Evolutionary conservation across 1,140 invertebrate species (phyloP).

Genomic region (Aphidius gifuensis): DNA sequence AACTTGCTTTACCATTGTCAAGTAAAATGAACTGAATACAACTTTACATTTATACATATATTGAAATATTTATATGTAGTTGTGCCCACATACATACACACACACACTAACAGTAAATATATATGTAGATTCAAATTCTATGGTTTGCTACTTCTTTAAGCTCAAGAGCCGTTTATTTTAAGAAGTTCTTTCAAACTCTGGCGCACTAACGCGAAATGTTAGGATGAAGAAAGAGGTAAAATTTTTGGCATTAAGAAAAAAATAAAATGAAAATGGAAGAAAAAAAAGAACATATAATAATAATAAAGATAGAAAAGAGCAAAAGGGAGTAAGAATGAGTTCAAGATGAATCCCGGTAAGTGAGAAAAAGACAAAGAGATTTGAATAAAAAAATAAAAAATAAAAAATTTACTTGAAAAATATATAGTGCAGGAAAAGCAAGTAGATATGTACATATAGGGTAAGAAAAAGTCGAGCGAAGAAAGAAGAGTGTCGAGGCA

Average conservation of each 20-base stretch:
- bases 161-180: constrained; percentile 45
- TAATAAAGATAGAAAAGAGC: constrained; percentile 24
- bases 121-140: constrained; percentile 1
- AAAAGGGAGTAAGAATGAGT: constrained; percentile 19
- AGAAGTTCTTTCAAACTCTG: constrained; percentile 47
- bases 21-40: too few relatives aligned
- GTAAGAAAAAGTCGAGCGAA: not conserved
- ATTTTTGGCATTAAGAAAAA: constrained; percentile 14
- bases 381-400: constrained; percentile 8
- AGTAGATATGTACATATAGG: not conserved
- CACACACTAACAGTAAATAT: not conserved
- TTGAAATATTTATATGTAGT: too few relatives aligned
- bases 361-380: constrained; percentile 10
- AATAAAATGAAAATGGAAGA: not conserved
- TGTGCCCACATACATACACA: constrained; percentile 4
- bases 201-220: constrained; percentile 25
- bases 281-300: not conserved
- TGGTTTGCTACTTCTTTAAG: constrained; percentile 4
- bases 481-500: constrained; percentile 9
- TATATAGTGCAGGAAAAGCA: constrained; percentile 1
- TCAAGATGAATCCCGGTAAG: constrained; percentile 19
- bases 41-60: too few relatives aligned
- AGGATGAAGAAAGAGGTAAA: constrained; percentile 19
- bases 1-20: too few relatives aligned
- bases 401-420: constrained; percentile 14